Evolutionary conservation across 1,140 invertebrate genomes (phyloP), one percentile per base, ranked within the genome.

Genomic region (Asbolus verrucosus): DNA sequence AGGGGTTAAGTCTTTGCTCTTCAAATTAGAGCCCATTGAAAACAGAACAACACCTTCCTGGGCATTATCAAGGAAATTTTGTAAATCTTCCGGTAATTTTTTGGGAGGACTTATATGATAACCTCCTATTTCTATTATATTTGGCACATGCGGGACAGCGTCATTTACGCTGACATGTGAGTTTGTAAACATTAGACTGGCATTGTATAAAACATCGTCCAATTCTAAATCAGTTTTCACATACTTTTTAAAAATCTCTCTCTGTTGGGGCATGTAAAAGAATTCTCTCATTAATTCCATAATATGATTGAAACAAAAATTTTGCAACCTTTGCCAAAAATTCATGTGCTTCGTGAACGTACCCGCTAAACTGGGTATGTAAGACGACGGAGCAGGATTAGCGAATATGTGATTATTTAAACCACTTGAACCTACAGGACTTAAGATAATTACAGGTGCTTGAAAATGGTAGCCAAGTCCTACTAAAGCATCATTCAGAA

Each of bases 111-210:
- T 73, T n/a, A 87, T 81, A 67, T 87, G 83, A 69, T 87, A 79
- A 18, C 85, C 84, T 61, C 81, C 87, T 13, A 85, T 84, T 63
- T 84, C 84, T 1, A 83, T 81, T 38, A 83, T 84, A 73, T 80
- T 87, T 0, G 88, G 87, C 27, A 87, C 68, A 9, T 83, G 78
- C 0, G 88, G 86, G 31, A 83, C 80, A 6, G 84, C 79, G 36
- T 84, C 83, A 38, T 85, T 84, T 8, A 88, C 75, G 1, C 80
- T 81, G n/a, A 85, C 82, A 71, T 88, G 85, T 14, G 85, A 85
- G 69, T 89, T 88, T 0, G 84, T 59, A 6, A 91, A 84, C 0
- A 83, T 71, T 4, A 83, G 76, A 0, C 85, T 84, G 11, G 80
- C 39, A 77, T 87, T 83, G 19, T 72, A 81, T 41, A 85, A 82